Percentiles rank a stretch among this genome's conserved stretches.
phyloP scores from a whole-genome alignment of 2,113 vertebrate species.

The Puma concolor region DNA sequence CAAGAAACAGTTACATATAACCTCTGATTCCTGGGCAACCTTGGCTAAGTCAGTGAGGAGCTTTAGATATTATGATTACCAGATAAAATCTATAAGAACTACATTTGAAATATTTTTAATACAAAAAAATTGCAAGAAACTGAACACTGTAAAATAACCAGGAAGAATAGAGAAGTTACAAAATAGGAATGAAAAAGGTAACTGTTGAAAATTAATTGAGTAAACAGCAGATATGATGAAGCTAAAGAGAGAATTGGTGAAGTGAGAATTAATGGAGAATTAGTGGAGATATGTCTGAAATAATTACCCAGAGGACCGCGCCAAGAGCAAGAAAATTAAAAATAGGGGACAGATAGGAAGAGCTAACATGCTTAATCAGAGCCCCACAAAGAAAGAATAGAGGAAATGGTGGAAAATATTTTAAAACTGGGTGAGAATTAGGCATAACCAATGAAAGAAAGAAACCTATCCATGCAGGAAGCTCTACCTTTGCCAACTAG shows the following conservation, averaged over 20 bases:
- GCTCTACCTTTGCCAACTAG: neutral
- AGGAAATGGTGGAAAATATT: constrained; percentile 14
- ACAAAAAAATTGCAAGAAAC: neutral
- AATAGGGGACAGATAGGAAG: neutral
- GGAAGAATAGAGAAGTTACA: neutral
- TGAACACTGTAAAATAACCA: neutral
- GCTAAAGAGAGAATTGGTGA: neutral
- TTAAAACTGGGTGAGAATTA: neutral
- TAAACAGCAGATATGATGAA: neutral
- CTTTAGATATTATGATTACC: neutral
- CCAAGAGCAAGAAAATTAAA: constrained; percentile 10
- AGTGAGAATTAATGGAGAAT: neutral
- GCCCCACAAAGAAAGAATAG: neutral
- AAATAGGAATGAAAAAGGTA: neutral
- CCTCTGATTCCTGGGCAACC: neutral
- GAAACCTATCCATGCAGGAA: neutral
- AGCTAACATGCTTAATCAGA: neutral
- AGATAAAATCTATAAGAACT: neutral
- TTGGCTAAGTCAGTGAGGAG: neutral
- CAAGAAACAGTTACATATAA: neutral
- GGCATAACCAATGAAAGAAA: neutral
- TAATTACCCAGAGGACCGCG: neutral
- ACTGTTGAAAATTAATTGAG: neutral
- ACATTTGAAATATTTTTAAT: neutral
- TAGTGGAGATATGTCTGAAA: neutral